Percentiles rank a stretch among this genome's conserved stretches.
These are phyloP conservation scores for Phthorimaea operculella DNA, from an alignment of 1,140 invertebrate genomes.

Conservation along the genomic window DNA sequence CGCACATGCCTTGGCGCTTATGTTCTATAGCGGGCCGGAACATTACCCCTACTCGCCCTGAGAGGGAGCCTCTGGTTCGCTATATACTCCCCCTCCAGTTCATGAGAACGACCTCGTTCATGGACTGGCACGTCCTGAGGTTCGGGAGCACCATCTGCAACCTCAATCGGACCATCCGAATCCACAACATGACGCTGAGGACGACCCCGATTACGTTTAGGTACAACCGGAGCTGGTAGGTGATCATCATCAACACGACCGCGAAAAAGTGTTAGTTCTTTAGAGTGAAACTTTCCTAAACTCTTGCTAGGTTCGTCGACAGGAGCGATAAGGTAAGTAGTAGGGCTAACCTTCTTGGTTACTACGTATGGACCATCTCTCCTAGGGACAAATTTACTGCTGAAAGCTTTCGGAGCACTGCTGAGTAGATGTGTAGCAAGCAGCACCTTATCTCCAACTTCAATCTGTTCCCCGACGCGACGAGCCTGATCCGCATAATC, in stretches of 20 bases:
- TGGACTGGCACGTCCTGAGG: constrained; percentile 1
- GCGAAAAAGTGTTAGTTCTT: not conserved
- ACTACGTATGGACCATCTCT: constrained; percentile 37
- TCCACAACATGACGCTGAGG: not conserved
- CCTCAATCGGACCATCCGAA: not conserved
- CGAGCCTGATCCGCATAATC: not conserved
- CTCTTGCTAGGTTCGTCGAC: constrained; percentile 3
- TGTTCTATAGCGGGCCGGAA: too few species aligned
- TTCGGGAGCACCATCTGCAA: not conserved
- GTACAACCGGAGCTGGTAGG: not conserved
- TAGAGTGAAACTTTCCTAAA: constrained; percentile 4
- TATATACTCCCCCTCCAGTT: constrained; percentile 4
- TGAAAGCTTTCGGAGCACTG: not conserved
- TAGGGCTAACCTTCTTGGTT: constrained; percentile 16
- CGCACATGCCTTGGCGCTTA: too few species aligned
- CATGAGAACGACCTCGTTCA: constrained; percentile 3
- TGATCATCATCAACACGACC: not conserved
- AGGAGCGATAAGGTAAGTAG: constrained; percentile 22
- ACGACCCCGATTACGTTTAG: constrained; percentile 3
- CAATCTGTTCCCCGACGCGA: not conserved
- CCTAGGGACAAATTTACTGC: constrained; percentile 6
- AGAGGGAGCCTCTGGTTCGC: not conserved
- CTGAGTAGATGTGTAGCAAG: not conserved
- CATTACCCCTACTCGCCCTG: not conserved
- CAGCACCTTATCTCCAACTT: not conserved